phyloP scores from a whole-genome alignment of 2,113 vertebrate species.

The Mustela lutreola region DNA sequence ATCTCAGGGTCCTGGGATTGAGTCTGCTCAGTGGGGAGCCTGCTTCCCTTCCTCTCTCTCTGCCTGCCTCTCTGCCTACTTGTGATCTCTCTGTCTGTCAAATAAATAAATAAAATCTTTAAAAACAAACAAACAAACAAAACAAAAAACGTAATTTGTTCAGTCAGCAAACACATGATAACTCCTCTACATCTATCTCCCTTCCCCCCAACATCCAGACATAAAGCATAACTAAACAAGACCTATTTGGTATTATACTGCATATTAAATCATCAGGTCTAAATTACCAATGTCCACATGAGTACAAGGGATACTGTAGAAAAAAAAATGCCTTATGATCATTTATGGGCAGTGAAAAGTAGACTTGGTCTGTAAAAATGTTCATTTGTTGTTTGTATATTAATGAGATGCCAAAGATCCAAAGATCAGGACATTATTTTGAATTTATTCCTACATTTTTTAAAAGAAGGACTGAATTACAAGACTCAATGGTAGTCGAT shows the following conservation, averaged over 20 bases:
- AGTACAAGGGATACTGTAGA: neutral
- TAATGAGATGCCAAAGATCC: neutral
- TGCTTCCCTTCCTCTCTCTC: too few relatives aligned
- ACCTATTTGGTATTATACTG: neutral
- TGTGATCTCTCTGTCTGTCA: too few relatives aligned
- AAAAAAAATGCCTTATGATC: neutral
- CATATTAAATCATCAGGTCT: neutral
- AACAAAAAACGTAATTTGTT: neutral
- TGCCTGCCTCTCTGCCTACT: too few relatives aligned
- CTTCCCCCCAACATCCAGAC: neutral
- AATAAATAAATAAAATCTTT: too few relatives aligned
- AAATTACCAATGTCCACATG: neutral
- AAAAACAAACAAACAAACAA: too few relatives aligned
- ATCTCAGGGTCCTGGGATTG: too few relatives aligned
- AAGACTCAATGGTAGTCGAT: neutral
- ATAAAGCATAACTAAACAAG: neutral
- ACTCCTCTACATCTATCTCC: neutral
- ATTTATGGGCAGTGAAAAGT: neutral
- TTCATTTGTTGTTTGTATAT: neutral
- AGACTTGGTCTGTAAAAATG: neutral
- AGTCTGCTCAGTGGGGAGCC: too few relatives aligned
- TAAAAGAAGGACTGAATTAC: neutral
- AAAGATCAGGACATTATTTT: neutral
- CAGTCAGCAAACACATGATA: neutral
- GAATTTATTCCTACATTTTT: neutral